Evolutionary conservation across 2,797 vertebrate species (phyloP), one percentile per base, ranked within the genome.

Genomic region (Artibeus lituratus): DNA sequence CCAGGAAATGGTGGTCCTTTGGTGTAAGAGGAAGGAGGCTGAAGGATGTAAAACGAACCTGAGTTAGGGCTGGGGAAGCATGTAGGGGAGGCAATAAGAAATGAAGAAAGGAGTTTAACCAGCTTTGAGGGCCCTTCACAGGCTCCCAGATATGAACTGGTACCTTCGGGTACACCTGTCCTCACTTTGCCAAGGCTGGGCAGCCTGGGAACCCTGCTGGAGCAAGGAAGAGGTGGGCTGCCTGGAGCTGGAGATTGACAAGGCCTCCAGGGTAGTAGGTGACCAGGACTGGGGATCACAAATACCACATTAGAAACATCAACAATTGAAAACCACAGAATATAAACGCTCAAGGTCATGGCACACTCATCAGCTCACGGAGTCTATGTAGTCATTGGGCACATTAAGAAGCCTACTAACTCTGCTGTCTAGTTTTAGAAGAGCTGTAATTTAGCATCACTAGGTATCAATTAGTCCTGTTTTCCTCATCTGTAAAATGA

Each of bases 401-500:
- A n/a, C 88, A 74, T 49, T 76, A 88, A 92, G 95, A 82, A 91
- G 94, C 29, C 94, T 53, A 15, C 86, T 32, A 32, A n/a, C 62
- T 67, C 88, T 72, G 73, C 88, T 72, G 10, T 94, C 91, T 55
- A 37, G 67, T 67, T 84, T 26, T 51, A 77, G 91, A 65, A 94
- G 83, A 84, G 72, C 91, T 96, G 7, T 96, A 93, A 97, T 98
- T 96, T 96, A 49, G 74, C 15, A 89, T 55, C 0, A 0, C 86
- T 84, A 94, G 86, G 96, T 92, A 95, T 92, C 97, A 95, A 96
- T 97, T 97, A 97, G 74, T 62, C 78, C 78, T 78, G 86, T 87
- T 96, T 97, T 94, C 70, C 49, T 96, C 96, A 97, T 96, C 96
- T 96, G 93, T 94, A 91, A 97, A 96, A 97, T 97, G 93, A 97